Evolutionary conservation across 2,113 vertebrate species (phyloP), one percentile per base, ranked within the genome.

Genomic region (Amblyopsis rosae): DNA sequence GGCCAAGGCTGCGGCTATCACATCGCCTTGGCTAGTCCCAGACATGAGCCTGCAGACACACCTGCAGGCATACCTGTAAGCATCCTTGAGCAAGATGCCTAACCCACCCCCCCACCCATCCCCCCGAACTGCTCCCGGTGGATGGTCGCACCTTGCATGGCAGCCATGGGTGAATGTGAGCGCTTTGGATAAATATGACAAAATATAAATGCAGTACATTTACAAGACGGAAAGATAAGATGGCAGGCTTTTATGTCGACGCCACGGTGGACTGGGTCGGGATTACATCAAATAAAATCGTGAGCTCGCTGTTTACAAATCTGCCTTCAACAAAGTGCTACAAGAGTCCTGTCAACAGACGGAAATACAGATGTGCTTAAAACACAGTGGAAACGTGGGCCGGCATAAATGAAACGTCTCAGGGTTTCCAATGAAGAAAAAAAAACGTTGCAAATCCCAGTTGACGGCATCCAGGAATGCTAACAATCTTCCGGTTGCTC

Each of bases 261-360:
- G 48, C 62, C 59, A 53, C 63, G 13, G 64, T 63, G 67, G 77
- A 81, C 65, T 35, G 50, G 70, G 69, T 59, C 64, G 47, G 75
- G 71, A 79, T 77, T 64, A 72, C 68, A 72, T 76, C 66, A 56
- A 74, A 80, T 59, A 48, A 74, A 75, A 77, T 65, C 13, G 69
- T 47, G 65, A 60, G 51, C 68, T 79, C 4, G 46, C 66, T 73
- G 72, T 73, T 74, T 76, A 75, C 77, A 82, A 77, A 84, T 60
- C 45, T 33, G 33, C 48, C 48, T 69, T 58, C 45, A n/a, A 59
- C 58, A 54, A 69, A 69, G 9, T 0, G 33, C 51, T 70, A 54
- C 59, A 33, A 41, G 59, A 73, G 73, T 73, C 35, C 59, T 35
- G 70, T 61, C 79, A 11, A 51, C 10, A 10, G 13, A 15, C 49